Evolutionary conservation across 2,797 vertebrate genomes (phyloP).

Genomic region (Natrix natrix): DNA sequence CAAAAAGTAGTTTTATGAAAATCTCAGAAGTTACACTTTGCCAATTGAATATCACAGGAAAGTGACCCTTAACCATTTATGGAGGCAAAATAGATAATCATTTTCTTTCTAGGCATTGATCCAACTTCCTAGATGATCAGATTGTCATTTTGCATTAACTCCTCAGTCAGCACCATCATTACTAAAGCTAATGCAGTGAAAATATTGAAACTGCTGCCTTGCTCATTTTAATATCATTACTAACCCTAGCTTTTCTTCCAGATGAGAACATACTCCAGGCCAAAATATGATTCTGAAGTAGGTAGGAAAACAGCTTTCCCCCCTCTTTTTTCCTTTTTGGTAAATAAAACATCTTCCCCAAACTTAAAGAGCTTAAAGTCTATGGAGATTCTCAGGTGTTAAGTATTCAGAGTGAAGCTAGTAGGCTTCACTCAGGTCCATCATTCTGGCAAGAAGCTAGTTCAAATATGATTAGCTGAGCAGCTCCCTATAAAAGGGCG

Average conservation of each 20-base stretch:
- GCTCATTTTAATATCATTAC: neutral
- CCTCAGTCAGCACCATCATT: neutral
- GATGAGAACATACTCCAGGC: too few species aligned
- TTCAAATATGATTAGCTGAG: too few species aligned
- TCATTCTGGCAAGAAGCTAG: too few species aligned
- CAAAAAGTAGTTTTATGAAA: slow-evolving; percentile 10
- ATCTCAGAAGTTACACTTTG: slow-evolving; percentile 14
- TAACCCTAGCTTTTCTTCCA: neutral
- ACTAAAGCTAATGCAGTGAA: neutral
- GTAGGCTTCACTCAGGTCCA: too few species aligned
- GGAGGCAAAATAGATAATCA: neutral
- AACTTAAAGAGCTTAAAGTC: neutral
- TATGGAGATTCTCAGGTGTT: too few species aligned
- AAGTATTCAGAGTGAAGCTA: too few species aligned
- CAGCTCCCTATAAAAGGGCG: too few species aligned
- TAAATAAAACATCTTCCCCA: neutral
- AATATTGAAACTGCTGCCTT: neutral
- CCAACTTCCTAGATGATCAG: neutral
- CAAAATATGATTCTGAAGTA: neutral
- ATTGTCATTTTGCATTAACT: neutral
- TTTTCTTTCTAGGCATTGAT: neutral
- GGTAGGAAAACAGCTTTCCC: neutral
- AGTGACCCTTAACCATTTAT: slow-evolving; percentile 14
- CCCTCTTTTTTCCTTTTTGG: neutral
- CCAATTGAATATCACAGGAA: slow-evolving; percentile 14